Evolutionary conservation across 2,797 vertebrate genomes (phyloP).

Genomic region (Xyrichtys novacula): DNA sequence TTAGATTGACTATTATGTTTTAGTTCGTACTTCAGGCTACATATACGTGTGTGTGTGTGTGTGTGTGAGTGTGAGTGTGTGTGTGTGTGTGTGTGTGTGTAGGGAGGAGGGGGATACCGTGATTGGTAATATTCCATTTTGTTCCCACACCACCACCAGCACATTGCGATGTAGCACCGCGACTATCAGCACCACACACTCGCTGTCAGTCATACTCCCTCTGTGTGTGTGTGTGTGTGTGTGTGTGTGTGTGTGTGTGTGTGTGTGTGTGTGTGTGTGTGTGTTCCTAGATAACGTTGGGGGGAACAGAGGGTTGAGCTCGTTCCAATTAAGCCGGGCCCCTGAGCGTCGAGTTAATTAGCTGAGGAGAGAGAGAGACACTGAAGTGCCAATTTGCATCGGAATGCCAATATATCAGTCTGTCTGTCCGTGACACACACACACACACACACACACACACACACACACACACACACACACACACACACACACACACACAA

Average conservation of each 20-base stretch:
- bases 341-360: conserved; percentile 80
- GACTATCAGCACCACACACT: conserved; percentile 44
- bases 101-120: no score
- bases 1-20: no score
- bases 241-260: conserved; percentile 37
- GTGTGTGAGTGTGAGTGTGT: no score
- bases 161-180: conserved; percentile 1
- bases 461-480: conserved; percentile 35
- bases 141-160: conserved; percentile 14
- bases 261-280: neutral
- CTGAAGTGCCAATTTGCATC: conserved; percentile 71
- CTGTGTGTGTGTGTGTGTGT: conserved; percentile 19
- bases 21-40: no score
- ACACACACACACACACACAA: conserved; percentile 20
- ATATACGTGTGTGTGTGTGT: no score
- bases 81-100: neutral
- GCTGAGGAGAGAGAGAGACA: conserved; percentile 67
- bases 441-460: conserved; percentile 20
- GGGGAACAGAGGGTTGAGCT: conserved; percentile 61
- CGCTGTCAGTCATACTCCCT: conserved; percentile 44
- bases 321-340: conserved; percentile 79
- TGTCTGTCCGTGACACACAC: neutral
- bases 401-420: conserved; percentile 49
- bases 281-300: conserved; percentile 61
- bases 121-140: conserved; percentile 20